Evolutionary conservation across 2,113 vertebrate species (phyloP), one percentile per base, ranked within the genome.

Genomic region (Lagopus leucura): DNA sequence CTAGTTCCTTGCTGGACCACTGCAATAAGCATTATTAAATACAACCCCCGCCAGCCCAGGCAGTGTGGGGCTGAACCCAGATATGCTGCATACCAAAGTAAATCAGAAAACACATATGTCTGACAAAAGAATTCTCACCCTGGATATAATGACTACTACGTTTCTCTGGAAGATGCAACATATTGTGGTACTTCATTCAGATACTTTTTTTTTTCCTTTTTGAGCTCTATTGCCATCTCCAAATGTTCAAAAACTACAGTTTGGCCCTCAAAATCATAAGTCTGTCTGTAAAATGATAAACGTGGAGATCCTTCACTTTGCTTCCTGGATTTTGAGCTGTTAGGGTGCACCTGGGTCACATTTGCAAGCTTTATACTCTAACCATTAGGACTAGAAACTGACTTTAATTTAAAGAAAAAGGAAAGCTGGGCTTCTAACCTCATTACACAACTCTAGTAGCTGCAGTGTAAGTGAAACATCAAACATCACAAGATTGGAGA

Each of bases 401-500:
- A 84, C 89, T 92, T 96, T 79, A 92, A 92, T 77, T 91, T 94
- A 91, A 96, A 95, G 92, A 78, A 96, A 88, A 75, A 91, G 86
- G 76, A 93, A 94, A 96, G 83, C 92, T 79, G 86, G 90, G 83
- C 90, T 96, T 96, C 92, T 93, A 92, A 94, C 95, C 91, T 94
- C 86, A 92, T 96, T 96, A 96, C 86, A 92, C 86, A 92, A 87
- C 86, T 94, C 83, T 61, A 92, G 92, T 90, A 95, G 94, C 91
- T 94, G 91, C 70, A 96, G 83, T 89, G 63, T 84, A 90, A 93
- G 93, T 92, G 80, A 95, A 95, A 95, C 93, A 96, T 95, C 95
- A 96, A 95, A 96, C 89, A 94, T 96, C 96, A 96, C 90, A 93
- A 89, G 95, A 90, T 81, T 69, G 84, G 92, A 76, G 94, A 96